Conservation (phyloP, 1,140 invertebrate species). For the Colletes gigas region DNA sequence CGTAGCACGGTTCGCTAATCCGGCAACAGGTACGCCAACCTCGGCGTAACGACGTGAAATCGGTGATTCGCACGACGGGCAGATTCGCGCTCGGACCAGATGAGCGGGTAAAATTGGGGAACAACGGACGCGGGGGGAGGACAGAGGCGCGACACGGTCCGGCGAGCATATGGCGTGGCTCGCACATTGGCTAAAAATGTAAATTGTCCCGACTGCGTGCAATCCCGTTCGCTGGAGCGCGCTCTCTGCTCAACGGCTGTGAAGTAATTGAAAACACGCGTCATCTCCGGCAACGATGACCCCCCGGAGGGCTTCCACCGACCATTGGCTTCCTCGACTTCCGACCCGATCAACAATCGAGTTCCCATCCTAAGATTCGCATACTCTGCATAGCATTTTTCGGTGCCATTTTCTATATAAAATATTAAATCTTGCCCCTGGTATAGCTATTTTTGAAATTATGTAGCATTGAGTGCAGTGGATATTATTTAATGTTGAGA, state of each 20-base stretch:
- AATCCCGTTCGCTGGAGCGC: conserved; percentile 37
- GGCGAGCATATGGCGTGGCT: conserved; percentile 41
- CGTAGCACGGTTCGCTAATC: conserved; percentile 6
- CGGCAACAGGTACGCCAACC: conserved; percentile 51
- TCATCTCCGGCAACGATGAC: conserved; percentile 59
- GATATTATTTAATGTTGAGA: too few relatives aligned
- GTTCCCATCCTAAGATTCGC: too few relatives aligned
- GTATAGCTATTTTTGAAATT: too few relatives aligned
- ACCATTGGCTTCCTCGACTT: conserved; percentile 8
- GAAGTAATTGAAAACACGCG: conserved; percentile 76
- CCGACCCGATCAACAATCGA: background rate
- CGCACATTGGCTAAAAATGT: conserved; percentile 77
- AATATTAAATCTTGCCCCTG: too few relatives aligned
- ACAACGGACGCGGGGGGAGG: background rate
- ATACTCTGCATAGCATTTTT: too few relatives aligned
- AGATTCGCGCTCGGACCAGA: background rate
- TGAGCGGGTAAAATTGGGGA: conserved; percentile 18
- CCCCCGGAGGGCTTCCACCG: conserved; percentile 2
- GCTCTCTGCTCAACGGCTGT: conserved; percentile 47
- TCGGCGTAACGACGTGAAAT: conserved; percentile 39
- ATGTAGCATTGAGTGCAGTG: too few relatives aligned
- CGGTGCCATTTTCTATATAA: too few relatives aligned
- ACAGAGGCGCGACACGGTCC: conserved; percentile 46
- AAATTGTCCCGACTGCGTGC: conserved; percentile 69
- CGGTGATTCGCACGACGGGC: conserved; percentile 15